Evolutionary conservation across 2,797 vertebrate genomes (phyloP).

Genomic region (Etheostoma perlongum): DNA sequence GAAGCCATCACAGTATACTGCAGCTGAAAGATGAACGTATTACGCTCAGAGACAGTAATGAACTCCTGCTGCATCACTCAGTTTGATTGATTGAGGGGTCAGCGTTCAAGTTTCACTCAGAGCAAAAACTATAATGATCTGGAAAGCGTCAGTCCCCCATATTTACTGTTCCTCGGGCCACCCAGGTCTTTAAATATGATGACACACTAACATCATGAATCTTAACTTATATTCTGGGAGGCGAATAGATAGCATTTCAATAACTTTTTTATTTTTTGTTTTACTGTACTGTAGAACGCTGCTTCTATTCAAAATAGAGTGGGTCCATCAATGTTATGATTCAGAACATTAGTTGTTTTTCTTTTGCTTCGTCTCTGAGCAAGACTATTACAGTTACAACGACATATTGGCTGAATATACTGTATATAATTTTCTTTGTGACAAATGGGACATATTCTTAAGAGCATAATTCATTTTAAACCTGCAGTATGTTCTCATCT

Average conservation of each 20-base stretch:
- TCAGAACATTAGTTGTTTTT: background rate
- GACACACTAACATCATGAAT: constrained; percentile 56
- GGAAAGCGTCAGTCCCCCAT: constrained; percentile 24
- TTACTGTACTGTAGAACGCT: background rate
- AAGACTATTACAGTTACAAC: background rate
- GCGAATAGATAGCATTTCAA: constrained; percentile 53
- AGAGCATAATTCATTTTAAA: background rate
- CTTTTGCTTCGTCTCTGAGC: constrained; percentile 1
- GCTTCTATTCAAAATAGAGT: constrained; percentile 34
- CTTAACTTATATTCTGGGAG: constrained; percentile 36
- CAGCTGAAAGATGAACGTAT: constrained; percentile 55
- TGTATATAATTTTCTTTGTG: background rate
- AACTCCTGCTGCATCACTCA: constrained; percentile 48
- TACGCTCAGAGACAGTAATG: constrained; percentile 46
- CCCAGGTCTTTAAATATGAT: constrained; percentile 46
- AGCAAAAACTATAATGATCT: constrained; percentile 60
- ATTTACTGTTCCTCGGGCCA: constrained; percentile 38
- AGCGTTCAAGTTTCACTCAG: constrained; percentile 35
- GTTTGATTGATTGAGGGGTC: constrained; percentile 59
- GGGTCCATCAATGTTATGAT: constrained; percentile 12
- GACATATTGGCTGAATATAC: background rate
- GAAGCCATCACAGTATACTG: constrained; percentile 9
- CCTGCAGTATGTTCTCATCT: background rate
- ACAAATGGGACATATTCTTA: background rate
- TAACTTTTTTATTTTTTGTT: constrained; percentile 20